Conservation (phyloP, 2,113 vertebrate genomes). For the Chinchilla lanigera region DNA sequence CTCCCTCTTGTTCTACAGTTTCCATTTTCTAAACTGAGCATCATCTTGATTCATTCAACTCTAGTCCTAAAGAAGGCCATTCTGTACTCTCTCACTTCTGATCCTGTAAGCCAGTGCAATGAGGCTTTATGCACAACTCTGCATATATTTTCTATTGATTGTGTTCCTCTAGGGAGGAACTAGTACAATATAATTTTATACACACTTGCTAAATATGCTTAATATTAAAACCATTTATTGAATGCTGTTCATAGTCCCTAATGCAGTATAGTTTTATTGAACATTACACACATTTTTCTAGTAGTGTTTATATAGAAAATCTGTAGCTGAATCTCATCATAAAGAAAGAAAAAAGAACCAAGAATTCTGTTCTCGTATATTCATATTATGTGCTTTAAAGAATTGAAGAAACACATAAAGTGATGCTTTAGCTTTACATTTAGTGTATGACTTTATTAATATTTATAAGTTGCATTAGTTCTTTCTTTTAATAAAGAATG, state of each 20-base stretch:
- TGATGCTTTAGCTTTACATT: slow-evolving; percentile 59
- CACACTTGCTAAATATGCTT: slow-evolving; percentile 59
- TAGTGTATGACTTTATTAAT: slow-evolving; percentile 72
- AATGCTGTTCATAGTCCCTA: slow-evolving; percentile 5
- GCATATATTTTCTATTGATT: not conserved
- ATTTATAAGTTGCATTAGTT: slow-evolving; percentile 75
- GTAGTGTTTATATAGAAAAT: slow-evolving; percentile 49
- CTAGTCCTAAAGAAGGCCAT: not conserved
- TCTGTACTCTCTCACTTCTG: not conserved
- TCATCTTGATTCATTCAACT: not conserved
- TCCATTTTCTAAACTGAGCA: not conserved
- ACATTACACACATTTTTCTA: slow-evolving; percentile 46
- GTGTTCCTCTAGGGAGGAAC: not conserved
- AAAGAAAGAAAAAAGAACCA: slow-evolving; percentile 32
- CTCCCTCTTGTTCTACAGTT: not conserved
- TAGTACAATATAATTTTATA: slow-evolving; percentile 42
- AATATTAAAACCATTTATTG: slow-evolving; percentile 74
- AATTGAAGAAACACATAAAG: slow-evolving; percentile 52
- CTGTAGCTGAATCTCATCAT: slow-evolving; percentile 26
- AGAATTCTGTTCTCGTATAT: slow-evolving; percentile 54
- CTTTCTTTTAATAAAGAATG: slow-evolving; percentile 64
- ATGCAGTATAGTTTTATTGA: slow-evolving; percentile 46
- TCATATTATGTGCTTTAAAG: slow-evolving; percentile 45
- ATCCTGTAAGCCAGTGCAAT: not conserved
- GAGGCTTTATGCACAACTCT: not conserved